Conservation (phyloP, 2,797 vertebrate species). For the Pagetopsis macropterus region DNA sequence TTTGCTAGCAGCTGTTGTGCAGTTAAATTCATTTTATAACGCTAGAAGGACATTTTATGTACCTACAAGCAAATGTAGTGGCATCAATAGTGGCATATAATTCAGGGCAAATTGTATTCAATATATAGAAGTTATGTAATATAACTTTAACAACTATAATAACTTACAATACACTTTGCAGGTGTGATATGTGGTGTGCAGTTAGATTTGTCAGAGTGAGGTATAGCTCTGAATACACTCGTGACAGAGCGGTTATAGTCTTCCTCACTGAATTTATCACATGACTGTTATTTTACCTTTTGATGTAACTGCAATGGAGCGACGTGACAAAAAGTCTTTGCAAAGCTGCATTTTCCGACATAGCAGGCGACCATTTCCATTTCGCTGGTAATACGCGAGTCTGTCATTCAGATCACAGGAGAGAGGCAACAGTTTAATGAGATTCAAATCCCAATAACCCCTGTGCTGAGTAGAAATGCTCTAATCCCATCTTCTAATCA, state of each 20-base stretch:
- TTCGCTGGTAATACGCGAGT: conserved; percentile 38
- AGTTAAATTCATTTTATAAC: too few relatives aligned
- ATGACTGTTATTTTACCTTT: conserved; percentile 11
- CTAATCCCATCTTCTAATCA: conserved; percentile 69
- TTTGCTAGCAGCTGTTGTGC: too few relatives aligned
- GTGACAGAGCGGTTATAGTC: conserved; percentile 9
- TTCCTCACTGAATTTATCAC: conserved; percentile 2
- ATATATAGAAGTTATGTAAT: not conserved
- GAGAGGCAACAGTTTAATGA: conserved; percentile 69
- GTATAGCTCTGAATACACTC: not conserved
- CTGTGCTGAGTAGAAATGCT: conserved; percentile 58
- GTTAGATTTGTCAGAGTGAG: conserved; percentile 4
- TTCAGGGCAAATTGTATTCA: not conserved
- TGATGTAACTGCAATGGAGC: not conserved
- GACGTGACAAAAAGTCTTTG: conserved; percentile 11
- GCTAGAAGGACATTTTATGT: not conserved
- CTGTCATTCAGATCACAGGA: conserved; percentile 52
- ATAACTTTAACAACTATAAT: not conserved
- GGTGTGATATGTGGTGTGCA: conserved; percentile 4
- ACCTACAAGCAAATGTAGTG: not conserved
- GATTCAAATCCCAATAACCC: conserved; percentile 74
- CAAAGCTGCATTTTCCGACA: conserved; percentile 12
- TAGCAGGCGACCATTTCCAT: conserved; percentile 13
- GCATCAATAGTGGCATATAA: not conserved
- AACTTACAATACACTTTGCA: not conserved